Percentiles rank a stretch among this genome's conserved stretches.
Evolutionary conservation across 2,797 vertebrate species (phyloP).

Genomic region (Taeniopygia guttata): DNA sequence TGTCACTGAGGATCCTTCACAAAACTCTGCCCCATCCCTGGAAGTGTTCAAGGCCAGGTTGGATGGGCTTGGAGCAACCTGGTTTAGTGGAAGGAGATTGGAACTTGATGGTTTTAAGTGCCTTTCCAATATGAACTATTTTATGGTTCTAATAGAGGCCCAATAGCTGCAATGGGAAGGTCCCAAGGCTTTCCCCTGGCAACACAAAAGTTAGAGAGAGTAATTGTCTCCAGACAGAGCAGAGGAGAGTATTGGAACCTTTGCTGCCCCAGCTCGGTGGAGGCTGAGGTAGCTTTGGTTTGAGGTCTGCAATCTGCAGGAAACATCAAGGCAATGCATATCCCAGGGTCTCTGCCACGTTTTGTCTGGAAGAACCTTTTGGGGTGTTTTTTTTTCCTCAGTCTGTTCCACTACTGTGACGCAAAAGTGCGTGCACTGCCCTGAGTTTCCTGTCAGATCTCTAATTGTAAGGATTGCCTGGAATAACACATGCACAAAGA

Average conservation of each 20-base stretch:
- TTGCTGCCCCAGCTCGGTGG: not conserved
- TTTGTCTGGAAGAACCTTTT: not conserved
- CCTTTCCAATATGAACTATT: not conserved
- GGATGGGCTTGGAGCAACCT: not conserved
- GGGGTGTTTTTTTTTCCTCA: not conserved
- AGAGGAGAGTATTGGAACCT: not conserved
- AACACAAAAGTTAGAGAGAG: not conserved
- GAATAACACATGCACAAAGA: rapidly evolving
- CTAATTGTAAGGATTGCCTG: not conserved
- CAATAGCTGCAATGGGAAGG: not conserved
- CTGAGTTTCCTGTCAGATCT: not conserved
- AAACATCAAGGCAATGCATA: not conserved
- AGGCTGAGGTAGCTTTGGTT: not conserved
- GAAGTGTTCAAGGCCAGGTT: not conserved
- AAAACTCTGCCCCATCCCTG: not conserved
- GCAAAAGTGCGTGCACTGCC: rapidly evolving
- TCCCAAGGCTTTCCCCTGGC: not conserved
- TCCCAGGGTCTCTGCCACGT: not conserved
- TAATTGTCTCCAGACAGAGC: not conserved
- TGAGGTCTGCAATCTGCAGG: not conserved
- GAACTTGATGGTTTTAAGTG: not conserved
- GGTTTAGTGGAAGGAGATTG: not conserved
- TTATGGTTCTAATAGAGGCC: not conserved
- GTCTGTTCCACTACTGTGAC: rapidly evolving
- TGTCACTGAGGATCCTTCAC: not conserved